A percentile compares a stretch with the other conserved stretches of the same genome.
phyloP scores from a whole-genome alignment of 2,888 invertebrate species.

The Habroteleia sp. region DNA sequence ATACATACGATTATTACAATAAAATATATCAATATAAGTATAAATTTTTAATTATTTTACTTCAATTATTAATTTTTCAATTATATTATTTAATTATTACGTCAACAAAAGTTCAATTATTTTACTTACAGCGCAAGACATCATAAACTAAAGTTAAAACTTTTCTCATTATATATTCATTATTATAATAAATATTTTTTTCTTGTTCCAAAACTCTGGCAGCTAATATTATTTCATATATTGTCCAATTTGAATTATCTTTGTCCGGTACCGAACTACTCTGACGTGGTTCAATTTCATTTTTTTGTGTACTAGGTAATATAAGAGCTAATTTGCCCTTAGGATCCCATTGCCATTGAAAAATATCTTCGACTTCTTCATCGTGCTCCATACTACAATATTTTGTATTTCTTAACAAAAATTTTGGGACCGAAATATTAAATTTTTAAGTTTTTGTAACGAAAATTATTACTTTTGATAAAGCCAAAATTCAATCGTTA shows the following conservation, averaged over 20 bases:
- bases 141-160: conserved; percentile 89
- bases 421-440: conserved; percentile 16
- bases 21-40: no score
- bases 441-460: conserved; percentile 4
- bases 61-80: no score
- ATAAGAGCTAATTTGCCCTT: conserved; percentile 22
- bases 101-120: no score
- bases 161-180: conserved; percentile 88
- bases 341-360: conserved; percentile 45
- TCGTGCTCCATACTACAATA: conserved; percentile 25
- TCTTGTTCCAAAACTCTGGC: conserved; percentile 69
- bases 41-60: no score
- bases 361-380: conserved; percentile 16
- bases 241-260: conserved; percentile 76
- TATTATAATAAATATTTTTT: conserved; percentile 70
- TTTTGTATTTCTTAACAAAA: conserved; percentile 17
- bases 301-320: conserved; percentile 23
- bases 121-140: conserved; percentile 87
- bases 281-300: no score
- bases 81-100: no score
- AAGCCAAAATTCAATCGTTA: no score
- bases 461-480: conserved; percentile 17
- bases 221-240: conserved; percentile 74
- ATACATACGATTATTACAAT: no score
- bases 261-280: no score